Evolutionary conservation across 2,113 vertebrate genomes (phyloP).

Genomic region (Propithecus coquereli): DNA sequence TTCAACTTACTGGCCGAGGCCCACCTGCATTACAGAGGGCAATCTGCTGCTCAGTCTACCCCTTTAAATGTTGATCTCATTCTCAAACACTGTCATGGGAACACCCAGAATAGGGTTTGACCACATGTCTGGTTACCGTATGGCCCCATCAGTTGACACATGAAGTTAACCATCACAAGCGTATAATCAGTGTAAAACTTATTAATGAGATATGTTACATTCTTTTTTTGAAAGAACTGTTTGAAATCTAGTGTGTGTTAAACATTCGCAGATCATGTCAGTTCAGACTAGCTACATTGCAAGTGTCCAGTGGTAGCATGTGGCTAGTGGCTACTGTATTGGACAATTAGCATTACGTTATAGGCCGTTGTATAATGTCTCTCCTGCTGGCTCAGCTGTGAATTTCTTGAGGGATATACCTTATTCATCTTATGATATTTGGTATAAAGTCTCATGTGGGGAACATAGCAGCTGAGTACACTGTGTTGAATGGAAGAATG

Average conservation of each 20-base stretch:
- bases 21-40: no score
- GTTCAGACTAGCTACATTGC: neutral
- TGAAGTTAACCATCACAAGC: neutral
- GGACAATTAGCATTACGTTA: neutral
- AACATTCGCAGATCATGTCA: neutral
- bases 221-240: neutral
- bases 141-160: neutral
- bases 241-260: neutral
- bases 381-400: neutral
- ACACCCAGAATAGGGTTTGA: neutral
- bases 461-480: neutral
- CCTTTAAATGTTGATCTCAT: neutral
- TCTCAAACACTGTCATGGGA: neutral
- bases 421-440: neutral
- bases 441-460: neutral
- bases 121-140: neutral
- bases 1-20: neutral
- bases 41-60: neutral
- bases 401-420: neutral
- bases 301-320: neutral
- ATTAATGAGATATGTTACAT: neutral
- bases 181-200: neutral
- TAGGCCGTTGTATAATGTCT: neutral
- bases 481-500: neutral
- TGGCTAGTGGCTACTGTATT: neutral